Evolutionary conservation across 1,140 invertebrate genomes (phyloP), one percentile per base, ranked within the genome.

Genomic region (Apocrypta bakeri): DNA sequence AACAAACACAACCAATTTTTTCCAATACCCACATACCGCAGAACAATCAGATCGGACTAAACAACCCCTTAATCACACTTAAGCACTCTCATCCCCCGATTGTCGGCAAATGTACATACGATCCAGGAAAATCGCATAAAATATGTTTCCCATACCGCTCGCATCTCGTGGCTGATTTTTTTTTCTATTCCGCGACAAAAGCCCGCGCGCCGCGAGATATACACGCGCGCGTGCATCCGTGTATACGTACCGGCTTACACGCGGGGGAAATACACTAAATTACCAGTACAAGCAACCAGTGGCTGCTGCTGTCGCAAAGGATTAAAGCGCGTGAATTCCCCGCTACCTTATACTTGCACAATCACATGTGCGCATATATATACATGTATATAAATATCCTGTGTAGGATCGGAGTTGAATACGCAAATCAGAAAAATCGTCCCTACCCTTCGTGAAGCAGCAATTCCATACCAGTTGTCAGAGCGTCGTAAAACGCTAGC

Each of bases 401-500:
- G 42, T 48, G 12, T 17, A 17, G 42, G 12, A n/a, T 37, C 33
- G 33, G 48, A 56, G 21, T 66, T 29, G 64, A 66, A 66, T 66
- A 29, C 2, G 64, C 27, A 66, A 66, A 29, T 17, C 25, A 25
- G 27, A 71, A 71, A 71, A 71, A 33, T 71, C 33, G 48, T 56
- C 48, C 48, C 48, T 56, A 56, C 48, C 17, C 48, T 7, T 56
- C 48, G 21, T 6, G 48, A 56, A n/a, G 21, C 48, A 21, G 8
- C 24, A 42, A 40, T 42, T 73, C 73, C 42, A 31, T 3, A 14
- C 24, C 73, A 42, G 17, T 61, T 75, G 73, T 63, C 73, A 63
- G 33, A 17, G 73, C 48, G 25, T 75, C 73, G 73, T 75, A 75
- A 63, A 61, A 75, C 73, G 48, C 48, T 12, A n/a, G 73, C 42